A percentile compares a stretch with the other conserved stretches of the same genome.
Evolutionary conservation across 1,140 invertebrate genomes (phyloP).

Genomic region (Temnothorax nylanderi): DNA sequence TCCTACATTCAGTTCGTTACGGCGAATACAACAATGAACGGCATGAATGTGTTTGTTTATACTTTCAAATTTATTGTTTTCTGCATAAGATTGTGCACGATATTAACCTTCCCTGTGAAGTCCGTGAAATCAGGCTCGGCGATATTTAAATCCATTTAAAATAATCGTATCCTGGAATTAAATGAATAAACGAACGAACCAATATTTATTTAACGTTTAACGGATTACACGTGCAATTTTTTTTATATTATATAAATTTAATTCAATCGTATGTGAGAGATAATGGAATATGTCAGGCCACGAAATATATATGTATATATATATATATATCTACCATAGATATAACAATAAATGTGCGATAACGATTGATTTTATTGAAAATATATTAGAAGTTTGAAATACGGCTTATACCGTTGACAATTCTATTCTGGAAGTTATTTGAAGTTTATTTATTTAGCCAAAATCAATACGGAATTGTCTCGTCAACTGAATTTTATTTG

Average conservation of each 20-base stretch:
- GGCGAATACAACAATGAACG: background rate
- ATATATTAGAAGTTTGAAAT: constrained; percentile 19
- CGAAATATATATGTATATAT: background rate
- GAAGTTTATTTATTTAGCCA: constrained; percentile 28
- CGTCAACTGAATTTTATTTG: constrained; percentile 14
- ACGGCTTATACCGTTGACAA: background rate
- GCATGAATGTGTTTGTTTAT: background rate
- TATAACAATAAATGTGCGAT: background rate
- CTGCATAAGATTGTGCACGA: background rate
- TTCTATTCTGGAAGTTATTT: background rate
- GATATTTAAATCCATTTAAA: background rate
- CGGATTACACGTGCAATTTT: background rate
- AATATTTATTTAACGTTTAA: background rate
- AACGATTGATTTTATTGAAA: constrained; percentile 13
- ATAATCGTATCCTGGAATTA: background rate
- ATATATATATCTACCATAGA: background rate
- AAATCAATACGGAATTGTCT: constrained; percentile 4
- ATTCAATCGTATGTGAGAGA: background rate
- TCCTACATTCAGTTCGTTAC: background rate
- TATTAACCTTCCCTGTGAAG: background rate
- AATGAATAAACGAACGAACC: background rate
- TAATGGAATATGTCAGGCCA: background rate
- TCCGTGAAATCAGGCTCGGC: background rate
- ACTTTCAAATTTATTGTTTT: background rate
- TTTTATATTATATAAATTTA: constrained; percentile 11